Evolutionary conservation across 2,113 vertebrate genomes (phyloP), one percentile per base, ranked within the genome.

Genomic region (Puntigrus tetrazona): DNA sequence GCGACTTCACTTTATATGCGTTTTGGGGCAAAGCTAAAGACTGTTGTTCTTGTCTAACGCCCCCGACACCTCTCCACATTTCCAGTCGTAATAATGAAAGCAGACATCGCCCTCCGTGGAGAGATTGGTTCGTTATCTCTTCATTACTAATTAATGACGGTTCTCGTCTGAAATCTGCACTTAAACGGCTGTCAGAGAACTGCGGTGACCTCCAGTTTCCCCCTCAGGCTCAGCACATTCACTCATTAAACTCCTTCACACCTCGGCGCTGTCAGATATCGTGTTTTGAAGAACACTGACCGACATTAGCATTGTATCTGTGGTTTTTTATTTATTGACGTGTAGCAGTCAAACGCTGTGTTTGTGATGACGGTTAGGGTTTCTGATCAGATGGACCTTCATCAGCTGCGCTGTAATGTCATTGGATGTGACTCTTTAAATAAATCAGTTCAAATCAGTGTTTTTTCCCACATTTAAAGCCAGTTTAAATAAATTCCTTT

Each of bases 71-170:
- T 57, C 55, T 18, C 18, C 34, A 55, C 13, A 13, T 16, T 47
- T 81, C 31, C 41, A 86, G 22, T n/a, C 14, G 34, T 25, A 27
- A 57, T 70, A 47, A 31, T 31, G 45, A 74, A 70, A 87, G 18
- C 81, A 59, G 69, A 86, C 80, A 61, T 50, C 36, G 25, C 76
- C 81, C 72, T 36, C 77, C 78, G 50, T 73, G 81, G 43, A 67
- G 81, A 82, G 76, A 83, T 43, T 31, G 50, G 70, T 65, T 88
- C 8, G 61, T 89, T 89, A 83, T 80, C 80, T 43, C 70, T 59
- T 89, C 83, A 88, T 88, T 70, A 86, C 83, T 89, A 86, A 89
- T 89, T 84, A 89, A 88, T 85, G 87, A 57, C 76, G 52, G 34
- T 76, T 34, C 38, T 85, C 18, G 13, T 65, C 80, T 57, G 67